phyloP scores from a whole-genome alignment of 1,140 invertebrate species.

The Drosophila saltans region DNA sequence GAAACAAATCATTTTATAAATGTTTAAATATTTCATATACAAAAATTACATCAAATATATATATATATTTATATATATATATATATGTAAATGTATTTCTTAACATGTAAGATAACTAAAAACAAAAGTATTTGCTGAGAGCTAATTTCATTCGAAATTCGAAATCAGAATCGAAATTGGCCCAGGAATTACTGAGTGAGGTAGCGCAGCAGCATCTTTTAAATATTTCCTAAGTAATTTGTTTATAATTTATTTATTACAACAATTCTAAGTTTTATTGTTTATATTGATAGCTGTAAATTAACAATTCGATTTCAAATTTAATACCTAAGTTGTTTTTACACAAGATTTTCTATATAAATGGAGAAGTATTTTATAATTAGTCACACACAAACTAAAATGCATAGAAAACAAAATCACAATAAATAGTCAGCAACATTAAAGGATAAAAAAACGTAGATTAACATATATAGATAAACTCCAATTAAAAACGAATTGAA shows the following conservation, averaged over 20 bases:
- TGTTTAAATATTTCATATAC: conserved; percentile 63
- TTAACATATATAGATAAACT: conserved; percentile 3
- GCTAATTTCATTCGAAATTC: conserved; percentile 9
- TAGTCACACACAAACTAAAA: conserved; percentile 9
- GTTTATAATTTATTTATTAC: conserved; percentile 4
- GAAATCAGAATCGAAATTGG: conserved; percentile 8
- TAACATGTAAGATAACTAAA: conserved; percentile 32
- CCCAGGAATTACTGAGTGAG: conserved; percentile 4
- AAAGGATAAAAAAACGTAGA: neutral
- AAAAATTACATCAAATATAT: conserved; percentile 40
- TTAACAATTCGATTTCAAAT: conserved; percentile 5
- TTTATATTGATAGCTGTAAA: conserved; percentile 7
- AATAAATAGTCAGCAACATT: conserved; percentile 8
- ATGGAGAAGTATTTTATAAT: conserved; percentile 9
- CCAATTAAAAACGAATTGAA: neutral
- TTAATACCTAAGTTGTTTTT: neutral
- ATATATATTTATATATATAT: conserved; percentile 28
- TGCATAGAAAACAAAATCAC: neutral
- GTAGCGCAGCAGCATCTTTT: conserved; percentile 4
- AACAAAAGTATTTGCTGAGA: conserved; percentile 11
- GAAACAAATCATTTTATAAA: conserved; percentile 65
- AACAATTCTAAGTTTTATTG: neutral
- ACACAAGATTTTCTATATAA: conserved; percentile 4
- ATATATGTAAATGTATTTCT: conserved; percentile 48
- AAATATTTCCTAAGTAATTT: conserved; percentile 13